phyloP scores from a whole-genome alignment of 2,113 vertebrate species.

The Otis tarda region DNA sequence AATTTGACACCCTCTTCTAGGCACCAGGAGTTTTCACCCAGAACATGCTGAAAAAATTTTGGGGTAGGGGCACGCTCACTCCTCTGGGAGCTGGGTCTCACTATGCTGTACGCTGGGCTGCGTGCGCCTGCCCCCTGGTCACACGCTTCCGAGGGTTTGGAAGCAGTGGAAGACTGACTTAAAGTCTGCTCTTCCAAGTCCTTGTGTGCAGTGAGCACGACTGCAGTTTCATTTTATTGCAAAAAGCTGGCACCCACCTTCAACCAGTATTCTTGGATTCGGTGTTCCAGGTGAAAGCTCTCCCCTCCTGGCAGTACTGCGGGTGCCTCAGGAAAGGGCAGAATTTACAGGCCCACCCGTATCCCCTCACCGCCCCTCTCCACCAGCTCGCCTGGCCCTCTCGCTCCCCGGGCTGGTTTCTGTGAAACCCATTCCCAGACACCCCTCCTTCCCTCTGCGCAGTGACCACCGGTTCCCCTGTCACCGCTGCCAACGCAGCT shows the following conservation, averaged over 20 bases:
- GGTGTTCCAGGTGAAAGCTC: neutral
- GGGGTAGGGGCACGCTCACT: neutral
- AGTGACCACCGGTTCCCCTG: neutral
- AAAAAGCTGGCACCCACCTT: neutral
- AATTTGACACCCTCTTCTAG: neutral
- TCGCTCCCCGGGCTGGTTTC: neutral
- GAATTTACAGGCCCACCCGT: neutral
- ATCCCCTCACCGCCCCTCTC: neutral
- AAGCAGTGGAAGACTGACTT: neutral
- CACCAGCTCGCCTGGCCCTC: neutral
- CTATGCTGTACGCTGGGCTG: fast-evolving
- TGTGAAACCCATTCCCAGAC: neutral
- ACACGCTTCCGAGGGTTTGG: neutral
- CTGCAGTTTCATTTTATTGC: neutral
- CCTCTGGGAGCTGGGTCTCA: neutral
- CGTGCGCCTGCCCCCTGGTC: too few relatives aligned
- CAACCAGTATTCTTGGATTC: neutral
- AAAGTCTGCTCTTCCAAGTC: neutral
- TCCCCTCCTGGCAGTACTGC: neutral
- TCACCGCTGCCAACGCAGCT: too few relatives aligned
- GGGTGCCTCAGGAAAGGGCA: neutral
- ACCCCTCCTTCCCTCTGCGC: neutral
- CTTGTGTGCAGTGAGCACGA: fast-evolving
- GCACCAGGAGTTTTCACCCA: neutral
- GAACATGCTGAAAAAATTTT: too few relatives aligned